phyloP scores from a whole-genome alignment of 2,888 invertebrate species.

The Catonia carolina region DNA sequence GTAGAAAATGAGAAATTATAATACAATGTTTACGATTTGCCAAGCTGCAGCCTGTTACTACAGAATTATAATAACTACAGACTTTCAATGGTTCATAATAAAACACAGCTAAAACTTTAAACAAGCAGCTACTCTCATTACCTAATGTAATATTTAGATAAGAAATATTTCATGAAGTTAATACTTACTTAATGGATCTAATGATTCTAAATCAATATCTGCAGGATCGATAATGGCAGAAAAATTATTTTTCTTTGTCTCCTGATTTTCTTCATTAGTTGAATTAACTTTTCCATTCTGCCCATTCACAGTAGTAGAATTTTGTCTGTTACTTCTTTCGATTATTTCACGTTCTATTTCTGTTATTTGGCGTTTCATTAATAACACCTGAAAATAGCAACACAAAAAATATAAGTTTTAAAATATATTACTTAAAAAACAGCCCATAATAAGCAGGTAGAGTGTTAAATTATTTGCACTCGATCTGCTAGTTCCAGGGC shows the following conservation, averaged over 20 bases:
- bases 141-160: too few relatives aligned
- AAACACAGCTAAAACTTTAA: too few relatives aligned
- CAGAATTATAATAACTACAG: too few relatives aligned
- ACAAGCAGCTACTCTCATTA: too few relatives aligned
- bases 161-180: too few relatives aligned
- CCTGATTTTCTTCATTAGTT: slow-evolving; percentile 19
- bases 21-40: too few relatives aligned
- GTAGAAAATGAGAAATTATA: too few relatives aligned
- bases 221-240: slow-evolving; percentile 27
- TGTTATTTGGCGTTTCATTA: slow-evolving; percentile 58
- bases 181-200: slow-evolving; percentile 61
- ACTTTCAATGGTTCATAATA: too few relatives aligned
- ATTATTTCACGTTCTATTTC: slow-evolving; percentile 65
- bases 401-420: background rate
- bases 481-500: too few relatives aligned
- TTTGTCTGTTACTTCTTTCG: slow-evolving; percentile 47
- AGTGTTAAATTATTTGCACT: too few relatives aligned
- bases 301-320: slow-evolving; percentile 3
- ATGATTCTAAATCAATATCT: slow-evolving; percentile 57
- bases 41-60: too few relatives aligned
- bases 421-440: background rate
- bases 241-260: slow-evolving; percentile 25
- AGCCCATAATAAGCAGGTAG: background rate
- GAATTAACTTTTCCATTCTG: slow-evolving; percentile 18
- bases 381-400: slow-evolving; percentile 39